Evolutionary conservation across 2,888 invertebrate genomes (phyloP).

Genomic region (Diadromus collaris): DNA sequence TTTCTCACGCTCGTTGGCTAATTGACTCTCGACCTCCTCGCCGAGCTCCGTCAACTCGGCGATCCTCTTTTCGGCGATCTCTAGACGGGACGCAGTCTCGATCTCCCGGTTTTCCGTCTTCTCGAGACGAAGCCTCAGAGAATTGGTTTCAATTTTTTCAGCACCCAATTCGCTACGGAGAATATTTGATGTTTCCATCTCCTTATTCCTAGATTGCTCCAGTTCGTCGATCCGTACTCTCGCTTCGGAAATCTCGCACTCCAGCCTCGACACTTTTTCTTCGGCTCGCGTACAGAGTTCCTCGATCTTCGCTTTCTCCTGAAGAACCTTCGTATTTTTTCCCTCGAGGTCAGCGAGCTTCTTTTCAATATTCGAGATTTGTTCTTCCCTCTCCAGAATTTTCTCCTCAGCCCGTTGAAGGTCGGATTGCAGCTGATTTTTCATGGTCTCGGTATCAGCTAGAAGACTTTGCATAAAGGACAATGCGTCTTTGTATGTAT

Average conservation of each 20-base stretch:
- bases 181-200: conserved; percentile 3
- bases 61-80: conserved; percentile 66
- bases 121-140: neutral
- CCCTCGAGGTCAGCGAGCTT: conserved; percentile 24
- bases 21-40: conserved; percentile 70
- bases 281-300: conserved; percentile 23
- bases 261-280: conserved; percentile 16
- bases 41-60: conserved; percentile 63
- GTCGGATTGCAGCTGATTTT: neutral
- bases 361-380: neutral
- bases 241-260: conserved; percentile 27
- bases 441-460: neutral
- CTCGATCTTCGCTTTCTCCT: conserved; percentile 31
- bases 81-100: conserved; percentile 58
- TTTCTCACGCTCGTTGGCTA: conserved; percentile 72
- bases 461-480: neutral
- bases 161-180: conserved; percentile 32
- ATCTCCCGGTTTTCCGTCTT: conserved; percentile 34
- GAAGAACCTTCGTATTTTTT: neutral
- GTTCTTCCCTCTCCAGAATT: conserved; percentile 17
- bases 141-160: conserved; percentile 19
- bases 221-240: conserved; percentile 50
- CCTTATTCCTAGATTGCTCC: conserved; percentile 7
- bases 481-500: conserved; percentile 2
- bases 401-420: neutral